Percentiles rank a stretch among this genome's conserved stretches.
Conservation (phyloP, 2,797 vertebrate genomes). For the Ara ararauna region DNA sequence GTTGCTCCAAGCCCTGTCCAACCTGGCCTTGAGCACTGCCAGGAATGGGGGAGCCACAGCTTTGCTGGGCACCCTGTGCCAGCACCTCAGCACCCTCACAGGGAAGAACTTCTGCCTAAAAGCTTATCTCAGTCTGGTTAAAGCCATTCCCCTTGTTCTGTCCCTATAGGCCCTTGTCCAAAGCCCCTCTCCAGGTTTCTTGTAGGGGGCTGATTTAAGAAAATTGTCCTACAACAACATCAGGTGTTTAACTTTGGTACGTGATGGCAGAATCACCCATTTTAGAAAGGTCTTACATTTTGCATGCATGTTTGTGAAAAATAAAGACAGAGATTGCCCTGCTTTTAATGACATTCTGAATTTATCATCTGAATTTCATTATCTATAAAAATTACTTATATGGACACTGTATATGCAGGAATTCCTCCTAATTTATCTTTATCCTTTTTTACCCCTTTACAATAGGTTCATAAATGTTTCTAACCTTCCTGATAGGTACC, state of each 20-base stretch:
- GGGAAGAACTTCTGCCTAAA: neutral
- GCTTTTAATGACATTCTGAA: neutral
- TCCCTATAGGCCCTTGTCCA: neutral
- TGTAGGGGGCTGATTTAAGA: neutral
- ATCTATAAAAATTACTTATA: neutral
- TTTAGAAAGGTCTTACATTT: neutral
- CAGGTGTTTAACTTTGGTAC: neutral
- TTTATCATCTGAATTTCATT: neutral
- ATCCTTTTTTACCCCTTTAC: neutral
- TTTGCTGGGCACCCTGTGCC: neutral
- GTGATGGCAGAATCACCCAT: fast-evolving
- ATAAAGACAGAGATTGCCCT: neutral
- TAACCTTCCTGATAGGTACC: neutral
- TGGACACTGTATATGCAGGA: neutral
- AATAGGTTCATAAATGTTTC: neutral
- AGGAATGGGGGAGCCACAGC: neutral
- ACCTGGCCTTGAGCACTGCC: neutral
- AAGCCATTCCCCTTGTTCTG: neutral
- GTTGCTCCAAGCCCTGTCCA: neutral
- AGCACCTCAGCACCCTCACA: neutral
- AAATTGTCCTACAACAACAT: neutral
- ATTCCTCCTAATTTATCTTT: neutral
- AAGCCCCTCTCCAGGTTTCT: neutral
- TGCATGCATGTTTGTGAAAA: neutral
- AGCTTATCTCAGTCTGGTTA: neutral